phyloP scores from a whole-genome alignment of 2,797 vertebrate species.

The Megaceryle alcyon region DNA sequence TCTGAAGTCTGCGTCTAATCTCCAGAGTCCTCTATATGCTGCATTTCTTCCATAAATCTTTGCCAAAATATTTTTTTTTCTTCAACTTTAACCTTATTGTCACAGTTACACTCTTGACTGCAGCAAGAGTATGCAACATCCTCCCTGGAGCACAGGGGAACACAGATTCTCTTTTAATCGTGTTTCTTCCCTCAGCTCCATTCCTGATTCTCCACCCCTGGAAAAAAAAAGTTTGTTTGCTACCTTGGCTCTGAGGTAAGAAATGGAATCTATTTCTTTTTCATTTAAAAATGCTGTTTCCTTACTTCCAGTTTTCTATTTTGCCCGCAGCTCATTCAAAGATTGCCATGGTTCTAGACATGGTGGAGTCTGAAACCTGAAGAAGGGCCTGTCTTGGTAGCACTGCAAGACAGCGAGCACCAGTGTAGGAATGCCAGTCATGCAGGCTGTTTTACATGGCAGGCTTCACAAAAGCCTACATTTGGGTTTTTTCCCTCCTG shows the following conservation, averaged over 20 bases:
- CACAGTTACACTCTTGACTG: neutral
- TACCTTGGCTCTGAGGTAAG: neutral
- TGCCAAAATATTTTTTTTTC: neutral
- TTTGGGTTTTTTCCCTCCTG: neutral
- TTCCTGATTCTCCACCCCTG: neutral
- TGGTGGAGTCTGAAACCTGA: neutral
- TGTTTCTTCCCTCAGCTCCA: neutral
- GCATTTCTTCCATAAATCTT: neutral
- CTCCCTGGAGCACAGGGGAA: neutral
- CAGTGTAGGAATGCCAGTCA: neutral
- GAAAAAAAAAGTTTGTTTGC: neutral
- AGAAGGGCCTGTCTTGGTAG: neutral
- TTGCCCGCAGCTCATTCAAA: neutral
- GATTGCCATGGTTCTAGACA: neutral
- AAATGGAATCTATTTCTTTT: neutral
- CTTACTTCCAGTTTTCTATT: neutral
- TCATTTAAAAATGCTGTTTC: neutral
- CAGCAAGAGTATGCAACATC: neutral
- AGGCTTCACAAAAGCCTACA: neutral
- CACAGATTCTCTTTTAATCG: neutral
- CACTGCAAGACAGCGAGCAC: neutral
- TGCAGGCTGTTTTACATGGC: neutral
- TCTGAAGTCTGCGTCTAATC: neutral
- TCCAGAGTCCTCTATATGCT: neutral
- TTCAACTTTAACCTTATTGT: neutral